Percentiles rank a stretch among this genome's conserved stretches.
phyloP scores from a whole-genome alignment of 2,113 vertebrate genomes.

The Galeopterus variegatus region DNA sequence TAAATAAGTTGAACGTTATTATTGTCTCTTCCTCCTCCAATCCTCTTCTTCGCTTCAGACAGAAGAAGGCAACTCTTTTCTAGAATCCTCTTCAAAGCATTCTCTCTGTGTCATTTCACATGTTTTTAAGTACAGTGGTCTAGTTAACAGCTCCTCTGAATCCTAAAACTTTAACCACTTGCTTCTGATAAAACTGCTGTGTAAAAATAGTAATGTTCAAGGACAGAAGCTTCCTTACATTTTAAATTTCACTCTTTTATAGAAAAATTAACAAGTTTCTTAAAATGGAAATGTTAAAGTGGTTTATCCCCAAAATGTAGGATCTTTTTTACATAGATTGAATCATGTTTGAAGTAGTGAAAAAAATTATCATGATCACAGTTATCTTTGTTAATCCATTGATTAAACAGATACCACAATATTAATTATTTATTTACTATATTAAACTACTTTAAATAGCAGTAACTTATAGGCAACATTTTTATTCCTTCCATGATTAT shows the following conservation, averaged over 20 bases:
- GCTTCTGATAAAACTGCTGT: not conserved
- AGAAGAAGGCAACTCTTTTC: not conserved
- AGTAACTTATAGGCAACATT: constrained; percentile 27
- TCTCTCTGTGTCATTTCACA: not conserved
- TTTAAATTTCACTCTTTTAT: constrained; percentile 39
- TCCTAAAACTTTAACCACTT: not conserved
- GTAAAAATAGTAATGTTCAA: constrained; percentile 25
- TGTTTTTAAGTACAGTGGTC: not conserved
- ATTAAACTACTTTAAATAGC: not conserved
- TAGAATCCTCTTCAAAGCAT: not conserved
- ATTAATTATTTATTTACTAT: constrained; percentile 43
- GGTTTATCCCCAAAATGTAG: constrained; percentile 22
- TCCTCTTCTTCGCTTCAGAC: not conserved
- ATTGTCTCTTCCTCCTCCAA: not conserved
- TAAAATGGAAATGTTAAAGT: constrained; percentile 14
- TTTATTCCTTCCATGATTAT: not conserved
- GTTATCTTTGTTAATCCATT: not conserved
- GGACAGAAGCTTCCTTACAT: not conserved
- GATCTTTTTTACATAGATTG: not conserved
- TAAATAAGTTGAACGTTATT: not conserved
- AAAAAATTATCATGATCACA: not conserved
- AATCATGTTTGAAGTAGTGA: constrained; percentile 32
- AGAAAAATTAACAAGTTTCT: constrained; percentile 45
- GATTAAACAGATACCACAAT: not conserved
- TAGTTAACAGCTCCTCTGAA: not conserved